Evolutionary conservation across 2,113 vertebrate species (phyloP), one percentile per base, ranked within the genome.

Genomic region (Gorsachius goisagi): DNA sequence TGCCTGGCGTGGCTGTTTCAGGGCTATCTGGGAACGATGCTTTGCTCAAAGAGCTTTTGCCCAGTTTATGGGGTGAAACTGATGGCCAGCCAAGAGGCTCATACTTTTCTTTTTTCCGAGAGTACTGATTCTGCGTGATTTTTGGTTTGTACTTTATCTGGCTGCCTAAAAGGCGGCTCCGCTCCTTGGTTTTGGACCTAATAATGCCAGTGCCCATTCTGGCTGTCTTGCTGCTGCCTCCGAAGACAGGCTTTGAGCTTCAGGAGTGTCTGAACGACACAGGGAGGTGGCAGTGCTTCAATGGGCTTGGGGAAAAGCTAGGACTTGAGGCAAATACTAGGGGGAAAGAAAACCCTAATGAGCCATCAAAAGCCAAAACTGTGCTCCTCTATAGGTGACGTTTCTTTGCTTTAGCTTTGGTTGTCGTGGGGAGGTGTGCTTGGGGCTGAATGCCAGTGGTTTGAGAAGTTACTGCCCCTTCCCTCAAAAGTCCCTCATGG

Each of bases 381-480:
- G 4, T 39, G 47, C 33, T 80, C 9, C 1, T 15, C 10, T 35
- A 8, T 19, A n/a, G 59, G 22, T 49, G 20, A 1, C 2, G 0
- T 14, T 62, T 79, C 37, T 53, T 66, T 50, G 32, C 20, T 78
- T 50, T 87, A 37, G 26, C 35, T 86, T 81, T 78, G 60, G 37
- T 28, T 45, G 1, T 49, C 9, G 22, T 4, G 22, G 12, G 15
- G 30, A 55, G 12, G 4, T 9, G 22, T 22, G 16, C 20, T 74
- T 33, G 18, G 27, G 63, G 32, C 72, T 5, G 16, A 74, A 7
- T 2, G 11, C 1, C 1, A 27, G 32, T 0, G 0, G 22, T 32
- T 37, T 41, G 60, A 49, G 49, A 62, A 41, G 33, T 50, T 64
- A 9, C 2, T 60, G 26, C 8, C 47, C 20, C 9, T 82, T 75